These are phyloP conservation scores for Drosophila sulfurigaster DNA, from an alignment of 1,140 invertebrate species.

Conservation along the genomic window DNA sequence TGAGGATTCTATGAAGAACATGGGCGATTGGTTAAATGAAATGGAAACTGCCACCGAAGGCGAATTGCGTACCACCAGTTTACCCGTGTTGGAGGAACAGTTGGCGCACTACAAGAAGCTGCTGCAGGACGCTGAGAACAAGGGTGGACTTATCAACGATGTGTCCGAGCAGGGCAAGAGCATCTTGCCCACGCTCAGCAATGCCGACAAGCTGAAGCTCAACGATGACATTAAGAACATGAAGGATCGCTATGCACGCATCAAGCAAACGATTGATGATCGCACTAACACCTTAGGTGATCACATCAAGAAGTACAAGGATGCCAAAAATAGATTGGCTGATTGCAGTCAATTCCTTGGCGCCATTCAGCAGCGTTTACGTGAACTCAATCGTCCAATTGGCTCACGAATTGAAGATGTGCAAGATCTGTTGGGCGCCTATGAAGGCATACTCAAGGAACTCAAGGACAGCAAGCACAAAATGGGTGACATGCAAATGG, in stretches of 20 bases:
- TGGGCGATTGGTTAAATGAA: slow-evolving; percentile 94
- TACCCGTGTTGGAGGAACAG: slow-evolving; percentile 94
- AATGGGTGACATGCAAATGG: slow-evolving; percentile 91
- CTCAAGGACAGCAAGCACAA: slow-evolving; percentile 92
- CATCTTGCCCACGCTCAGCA: slow-evolving; percentile 92
- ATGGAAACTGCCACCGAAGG: slow-evolving; percentile 93
- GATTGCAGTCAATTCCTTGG: slow-evolving; percentile 92
- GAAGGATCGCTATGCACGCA: slow-evolving; percentile 90
- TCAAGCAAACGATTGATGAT: slow-evolving; percentile 91
- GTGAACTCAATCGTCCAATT: slow-evolving; percentile 93
- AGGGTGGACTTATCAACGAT: slow-evolving; percentile 89
- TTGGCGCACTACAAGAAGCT: slow-evolving; percentile 93
- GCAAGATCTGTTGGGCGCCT: slow-evolving; percentile 90
- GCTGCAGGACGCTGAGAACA: slow-evolving; percentile 90
- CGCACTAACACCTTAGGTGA: slow-evolving; percentile 90
- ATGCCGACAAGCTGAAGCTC: slow-evolving; percentile 92
- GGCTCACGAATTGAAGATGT: slow-evolving; percentile 94
- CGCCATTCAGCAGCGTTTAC: slow-evolving; percentile 92
- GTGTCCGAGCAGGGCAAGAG: slow-evolving; percentile 92
- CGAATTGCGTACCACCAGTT: slow-evolving; percentile 91
- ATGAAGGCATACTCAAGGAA: slow-evolving; percentile 92
- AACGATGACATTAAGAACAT: slow-evolving; percentile 91
- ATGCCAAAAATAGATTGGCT: slow-evolving; percentile 91
- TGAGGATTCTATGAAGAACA: slow-evolving; percentile 92
- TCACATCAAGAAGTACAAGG: slow-evolving; percentile 91